Conservation (phyloP, 2,888 invertebrate genomes). For the Agonopterix alstromeriana region DNA sequence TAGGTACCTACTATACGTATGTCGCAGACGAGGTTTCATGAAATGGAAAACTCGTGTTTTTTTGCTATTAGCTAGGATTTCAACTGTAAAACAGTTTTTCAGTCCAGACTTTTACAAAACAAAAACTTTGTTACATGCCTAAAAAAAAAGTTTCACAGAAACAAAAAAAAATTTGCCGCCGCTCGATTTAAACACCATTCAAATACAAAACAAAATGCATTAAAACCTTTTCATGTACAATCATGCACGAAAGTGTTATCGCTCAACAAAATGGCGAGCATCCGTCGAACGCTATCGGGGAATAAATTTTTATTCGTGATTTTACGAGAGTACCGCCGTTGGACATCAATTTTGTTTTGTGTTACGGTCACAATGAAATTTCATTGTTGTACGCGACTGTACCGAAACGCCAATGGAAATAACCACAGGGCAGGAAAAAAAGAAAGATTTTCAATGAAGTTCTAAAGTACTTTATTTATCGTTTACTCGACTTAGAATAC, state of each 20-base stretch:
- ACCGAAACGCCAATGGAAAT: conserved; percentile 14
- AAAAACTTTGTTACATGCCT: too few species aligned
- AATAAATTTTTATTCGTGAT: conserved; percentile 4
- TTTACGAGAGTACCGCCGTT: conserved; percentile 7
- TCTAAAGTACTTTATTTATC: too few species aligned
- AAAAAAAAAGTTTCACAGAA: too few species aligned
- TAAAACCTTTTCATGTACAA: conserved; percentile 28
- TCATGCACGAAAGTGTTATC: conserved; percentile 31
- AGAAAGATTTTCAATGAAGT: too few species aligned
- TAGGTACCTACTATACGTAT: too few species aligned
- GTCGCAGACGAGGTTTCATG: too few species aligned
- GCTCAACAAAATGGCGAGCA: conserved; percentile 18
- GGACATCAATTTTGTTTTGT: conserved; percentile 15
- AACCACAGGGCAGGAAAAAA: background rate
- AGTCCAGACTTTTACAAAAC: too few species aligned
- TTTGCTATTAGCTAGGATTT: too few species aligned
- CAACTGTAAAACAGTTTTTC: too few species aligned
- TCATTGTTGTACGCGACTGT: conserved; percentile 19
- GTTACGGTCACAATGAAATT: conserved; percentile 19
- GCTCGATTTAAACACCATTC: background rate
- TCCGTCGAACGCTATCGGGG: conserved; percentile 7
- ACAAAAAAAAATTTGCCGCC: too few species aligned
- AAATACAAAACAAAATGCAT: conserved; percentile 8
- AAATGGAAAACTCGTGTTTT: too few species aligned
- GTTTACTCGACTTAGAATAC: too few species aligned